Evolutionary conservation across 2,797 vertebrate species (phyloP).

Genomic region (Garrulus glandarius): DNA sequence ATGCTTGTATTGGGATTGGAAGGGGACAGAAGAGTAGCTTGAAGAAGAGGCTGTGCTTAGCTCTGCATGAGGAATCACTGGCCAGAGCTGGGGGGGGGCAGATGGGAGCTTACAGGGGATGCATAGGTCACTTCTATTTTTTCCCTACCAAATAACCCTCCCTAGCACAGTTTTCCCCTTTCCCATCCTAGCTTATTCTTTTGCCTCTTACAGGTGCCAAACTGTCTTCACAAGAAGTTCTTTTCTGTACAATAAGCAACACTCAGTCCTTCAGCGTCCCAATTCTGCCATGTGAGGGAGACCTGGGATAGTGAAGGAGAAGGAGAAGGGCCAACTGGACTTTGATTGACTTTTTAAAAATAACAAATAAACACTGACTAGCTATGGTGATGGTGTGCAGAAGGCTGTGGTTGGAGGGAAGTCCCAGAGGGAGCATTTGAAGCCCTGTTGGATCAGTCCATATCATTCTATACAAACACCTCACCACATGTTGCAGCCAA

Average conservation of each 20-base stretch:
- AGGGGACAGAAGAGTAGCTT: neutral
- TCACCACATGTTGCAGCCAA: neutral
- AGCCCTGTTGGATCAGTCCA: neutral
- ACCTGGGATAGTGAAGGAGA: neutral
- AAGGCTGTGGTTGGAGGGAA: neutral
- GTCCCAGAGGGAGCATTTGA: neutral
- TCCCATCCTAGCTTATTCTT: neutral
- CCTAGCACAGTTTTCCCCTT: neutral
- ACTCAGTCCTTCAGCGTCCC: neutral
- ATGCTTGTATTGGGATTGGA: neutral
- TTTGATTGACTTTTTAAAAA: neutral
- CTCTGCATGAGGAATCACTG: neutral
- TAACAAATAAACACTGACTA: neutral
- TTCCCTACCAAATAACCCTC: neutral
- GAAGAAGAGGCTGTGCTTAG: neutral
- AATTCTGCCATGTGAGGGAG: neutral
- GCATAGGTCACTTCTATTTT: neutral
- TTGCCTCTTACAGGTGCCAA: neutral
- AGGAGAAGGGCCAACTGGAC: neutral
- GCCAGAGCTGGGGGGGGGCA: neutral
- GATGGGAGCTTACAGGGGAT: neutral
- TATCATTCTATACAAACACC: neutral
- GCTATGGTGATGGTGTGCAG: neutral
- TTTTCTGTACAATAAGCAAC: neutral
- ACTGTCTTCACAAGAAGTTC: neutral